phyloP scores from a whole-genome alignment of 1,140 invertebrate species.

The Helicoverpa zea region DNA sequence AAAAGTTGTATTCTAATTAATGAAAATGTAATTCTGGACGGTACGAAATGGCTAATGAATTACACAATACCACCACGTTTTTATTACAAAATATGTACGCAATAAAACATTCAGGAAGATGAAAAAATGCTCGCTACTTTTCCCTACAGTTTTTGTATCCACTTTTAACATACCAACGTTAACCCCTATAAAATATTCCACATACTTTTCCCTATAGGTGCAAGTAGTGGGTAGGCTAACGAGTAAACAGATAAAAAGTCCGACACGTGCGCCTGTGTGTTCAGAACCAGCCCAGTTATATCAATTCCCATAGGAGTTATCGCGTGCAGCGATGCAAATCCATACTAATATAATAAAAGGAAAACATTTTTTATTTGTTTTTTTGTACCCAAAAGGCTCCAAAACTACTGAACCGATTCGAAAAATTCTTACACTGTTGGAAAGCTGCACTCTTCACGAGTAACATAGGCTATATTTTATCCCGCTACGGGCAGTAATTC shows the following conservation, averaged over 20 bases:
- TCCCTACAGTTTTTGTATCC: background rate
- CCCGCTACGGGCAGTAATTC: no score
- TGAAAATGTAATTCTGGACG: background rate
- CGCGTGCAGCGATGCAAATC: constrained; percentile 45
- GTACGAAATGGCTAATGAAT: background rate
- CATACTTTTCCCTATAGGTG: constrained; percentile 15
- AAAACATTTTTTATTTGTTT: no score
- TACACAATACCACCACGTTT: background rate
- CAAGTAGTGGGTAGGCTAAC: constrained; percentile 23
- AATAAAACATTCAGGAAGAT: background rate
- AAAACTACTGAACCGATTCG: no score
- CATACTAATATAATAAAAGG: no score
- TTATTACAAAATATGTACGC: background rate
- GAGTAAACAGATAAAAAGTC: constrained; percentile 47
- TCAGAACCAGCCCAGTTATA: constrained; percentile 27
- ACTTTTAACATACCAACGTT: constrained; percentile 17
- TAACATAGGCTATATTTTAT: no score
- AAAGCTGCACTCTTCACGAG: no score
- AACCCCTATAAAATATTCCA: constrained; percentile 22
- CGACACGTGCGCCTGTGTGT: constrained; percentile 37
- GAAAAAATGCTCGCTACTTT: background rate
- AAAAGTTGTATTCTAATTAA: background rate
- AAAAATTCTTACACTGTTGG: no score
- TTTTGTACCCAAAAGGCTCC: no score
- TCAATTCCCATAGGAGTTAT: constrained; percentile 45